Conservation (phyloP, 2,113 vertebrate species). For the Dendrocopos noguchii region DNA sequence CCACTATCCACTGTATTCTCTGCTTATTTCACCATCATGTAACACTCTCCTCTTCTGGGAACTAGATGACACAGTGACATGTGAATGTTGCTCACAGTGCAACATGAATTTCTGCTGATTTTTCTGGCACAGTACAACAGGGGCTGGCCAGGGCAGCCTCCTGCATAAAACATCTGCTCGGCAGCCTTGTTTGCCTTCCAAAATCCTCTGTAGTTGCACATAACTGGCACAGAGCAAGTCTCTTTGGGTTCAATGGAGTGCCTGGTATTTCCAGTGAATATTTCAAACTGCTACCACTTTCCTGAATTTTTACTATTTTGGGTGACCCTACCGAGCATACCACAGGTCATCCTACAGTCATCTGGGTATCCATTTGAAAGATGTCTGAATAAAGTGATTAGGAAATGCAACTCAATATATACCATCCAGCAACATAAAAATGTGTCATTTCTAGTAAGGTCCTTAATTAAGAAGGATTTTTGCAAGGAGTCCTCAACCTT, state of each 20-base stretch:
- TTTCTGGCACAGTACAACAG: slow-evolving; percentile 35
- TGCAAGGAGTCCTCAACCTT: background rate
- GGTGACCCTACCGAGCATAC: background rate
- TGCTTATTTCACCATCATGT: slow-evolving; percentile 37
- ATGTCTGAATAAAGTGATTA: background rate
- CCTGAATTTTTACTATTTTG: background rate
- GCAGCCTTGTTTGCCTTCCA: background rate
- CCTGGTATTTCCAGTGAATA: background rate
- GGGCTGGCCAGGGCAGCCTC: slow-evolving; percentile 26
- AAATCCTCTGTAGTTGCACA: background rate
- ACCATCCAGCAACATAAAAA: background rate
- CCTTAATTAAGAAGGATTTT: background rate
- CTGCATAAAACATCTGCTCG: slow-evolving; percentile 50
- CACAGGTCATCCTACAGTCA: background rate
- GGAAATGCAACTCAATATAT: background rate
- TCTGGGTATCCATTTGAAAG: background rate
- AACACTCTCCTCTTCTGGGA: slow-evolving; percentile 42
- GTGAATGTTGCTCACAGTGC: background rate
- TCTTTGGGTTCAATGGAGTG: background rate
- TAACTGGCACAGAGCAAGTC: background rate
- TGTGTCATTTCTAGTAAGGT: background rate
- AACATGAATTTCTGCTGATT: slow-evolving; percentile 60
- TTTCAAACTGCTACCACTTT: background rate
- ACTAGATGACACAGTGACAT: slow-evolving; percentile 44
- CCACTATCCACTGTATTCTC: background rate